A percentile compares a stretch with the other conserved stretches of the same genome.
Evolutionary conservation across 1,140 invertebrate genomes (phyloP).

Genomic region (Riptortus pedestris): DNA sequence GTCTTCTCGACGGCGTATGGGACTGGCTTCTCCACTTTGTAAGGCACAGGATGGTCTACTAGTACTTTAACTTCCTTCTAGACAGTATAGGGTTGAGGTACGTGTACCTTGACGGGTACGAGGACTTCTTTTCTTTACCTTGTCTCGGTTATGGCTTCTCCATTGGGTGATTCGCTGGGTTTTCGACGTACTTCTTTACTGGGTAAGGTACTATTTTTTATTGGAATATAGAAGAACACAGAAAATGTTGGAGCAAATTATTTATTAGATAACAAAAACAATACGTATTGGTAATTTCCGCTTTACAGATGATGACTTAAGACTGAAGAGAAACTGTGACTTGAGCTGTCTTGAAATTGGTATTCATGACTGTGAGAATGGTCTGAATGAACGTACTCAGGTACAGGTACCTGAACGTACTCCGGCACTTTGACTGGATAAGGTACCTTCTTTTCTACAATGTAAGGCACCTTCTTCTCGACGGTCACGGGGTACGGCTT

Average conservation of each 20-base stretch:
- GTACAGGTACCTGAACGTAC: not conserved
- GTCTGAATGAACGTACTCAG: not conserved
- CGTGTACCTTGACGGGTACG: not conserved
- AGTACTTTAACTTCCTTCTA: constrained; percentile 29
- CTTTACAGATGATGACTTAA: too few relatives aligned
- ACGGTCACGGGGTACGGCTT: not conserved
- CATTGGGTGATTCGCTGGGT: not conserved
- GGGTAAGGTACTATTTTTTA: not conserved
- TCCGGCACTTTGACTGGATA: not conserved
- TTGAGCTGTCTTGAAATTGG: too few relatives aligned
- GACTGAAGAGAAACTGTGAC: too few relatives aligned
- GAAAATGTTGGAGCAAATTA: too few relatives aligned
- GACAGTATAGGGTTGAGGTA: not conserved
- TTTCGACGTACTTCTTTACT: not conserved
- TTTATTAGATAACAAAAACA: too few relatives aligned
- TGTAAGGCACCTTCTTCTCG: not conserved
- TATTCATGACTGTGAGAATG: too few relatives aligned
- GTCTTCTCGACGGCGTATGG: not conserved
- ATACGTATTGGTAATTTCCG: too few relatives aligned
- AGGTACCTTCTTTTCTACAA: not conserved
- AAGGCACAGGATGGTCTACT: not conserved
- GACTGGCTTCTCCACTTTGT: not conserved
- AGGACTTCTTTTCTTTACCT: not conserved
- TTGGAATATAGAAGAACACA: too few relatives aligned
- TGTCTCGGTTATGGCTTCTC: not conserved